These are phyloP conservation scores for Camponotus pennsylvanicus DNA, from an alignment of 1,140 invertebrate species.

Conservation along the genomic window DNA sequence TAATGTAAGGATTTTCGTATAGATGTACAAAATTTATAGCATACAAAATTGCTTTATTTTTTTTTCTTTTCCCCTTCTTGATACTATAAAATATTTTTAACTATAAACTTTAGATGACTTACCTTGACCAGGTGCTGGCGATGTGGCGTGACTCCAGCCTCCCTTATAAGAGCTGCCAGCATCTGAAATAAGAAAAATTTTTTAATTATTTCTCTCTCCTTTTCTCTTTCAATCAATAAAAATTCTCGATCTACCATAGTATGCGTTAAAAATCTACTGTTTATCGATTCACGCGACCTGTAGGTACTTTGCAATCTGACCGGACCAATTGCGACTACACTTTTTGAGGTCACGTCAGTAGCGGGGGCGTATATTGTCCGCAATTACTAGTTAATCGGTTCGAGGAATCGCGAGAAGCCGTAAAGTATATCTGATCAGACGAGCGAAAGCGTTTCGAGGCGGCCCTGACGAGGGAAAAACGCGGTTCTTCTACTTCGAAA, in stretches of 20 bases:
- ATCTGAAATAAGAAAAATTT: constrained; percentile 81
- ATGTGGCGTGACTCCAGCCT: constrained; percentile 89
- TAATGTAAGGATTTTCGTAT: not conserved
- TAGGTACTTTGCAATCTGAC: constrained; percentile 51
- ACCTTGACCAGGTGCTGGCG: constrained; percentile 86
- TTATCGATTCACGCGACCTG: constrained; percentile 29
- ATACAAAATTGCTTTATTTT: not conserved
- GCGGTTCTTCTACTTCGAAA: constrained; percentile 53
- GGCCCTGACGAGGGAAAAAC: constrained; percentile 28
- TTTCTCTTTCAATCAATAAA: not conserved
- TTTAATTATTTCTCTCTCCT: not conserved
- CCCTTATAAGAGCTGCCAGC: constrained; percentile 90
- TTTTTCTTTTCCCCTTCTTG: not conserved
- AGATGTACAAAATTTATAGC: not conserved
- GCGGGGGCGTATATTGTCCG: constrained; percentile 58
- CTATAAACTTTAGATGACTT: constrained; percentile 66
- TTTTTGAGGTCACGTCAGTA: constrained; percentile 72
- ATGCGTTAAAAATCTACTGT: constrained; percentile 2
- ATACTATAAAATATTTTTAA: not conserved
- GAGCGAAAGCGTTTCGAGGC: constrained; percentile 14
- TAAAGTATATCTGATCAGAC: constrained; percentile 72
- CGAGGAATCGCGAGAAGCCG: constrained; percentile 59
- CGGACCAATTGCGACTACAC: constrained; percentile 51
- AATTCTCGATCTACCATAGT: not conserved
- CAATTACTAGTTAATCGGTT: constrained; percentile 72